Evolutionary conservation across 2,797 vertebrate species (phyloP).

Genomic region (Halcyon badia): DNA sequence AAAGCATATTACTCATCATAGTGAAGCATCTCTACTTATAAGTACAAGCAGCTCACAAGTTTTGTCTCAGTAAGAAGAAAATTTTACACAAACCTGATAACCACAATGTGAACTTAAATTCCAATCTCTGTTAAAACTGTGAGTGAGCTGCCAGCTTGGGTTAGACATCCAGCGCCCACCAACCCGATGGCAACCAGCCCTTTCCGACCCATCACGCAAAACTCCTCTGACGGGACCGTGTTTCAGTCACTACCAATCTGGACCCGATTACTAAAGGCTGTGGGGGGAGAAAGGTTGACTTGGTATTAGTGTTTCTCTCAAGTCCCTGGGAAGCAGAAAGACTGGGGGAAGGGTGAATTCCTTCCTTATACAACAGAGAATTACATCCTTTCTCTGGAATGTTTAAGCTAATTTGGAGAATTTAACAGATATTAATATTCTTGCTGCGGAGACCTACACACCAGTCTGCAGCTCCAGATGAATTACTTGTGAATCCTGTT

Average conservation of each 20-base stretch:
- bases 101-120: background rate
- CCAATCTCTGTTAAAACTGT: background rate
- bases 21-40: background rate
- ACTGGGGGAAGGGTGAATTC: constrained; percentile 59
- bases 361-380: constrained; percentile 50
- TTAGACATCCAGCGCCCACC: background rate
- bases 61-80: background rate
- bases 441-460: background rate
- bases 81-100: background rate
- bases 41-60: background rate
- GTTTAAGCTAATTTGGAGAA: constrained; percentile 62
- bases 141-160: background rate
- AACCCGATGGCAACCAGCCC: background rate
- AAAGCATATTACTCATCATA: background rate
- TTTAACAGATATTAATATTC: constrained; percentile 58
- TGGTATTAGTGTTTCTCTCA: background rate
- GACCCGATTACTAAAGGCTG: background rate
- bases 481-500: constrained; percentile 58
- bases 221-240: fast-evolving
- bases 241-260: background rate
- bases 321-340: constrained; percentile 16
- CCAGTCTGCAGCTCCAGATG: background rate
- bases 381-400: constrained; percentile 67
- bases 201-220: background rate
- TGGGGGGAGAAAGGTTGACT: background rate